A percentile compares a stretch with the other conserved stretches of the same genome.
Conservation (phyloP, 1,140 invertebrate species). For the Aphelinus atriplicis region DNA sequence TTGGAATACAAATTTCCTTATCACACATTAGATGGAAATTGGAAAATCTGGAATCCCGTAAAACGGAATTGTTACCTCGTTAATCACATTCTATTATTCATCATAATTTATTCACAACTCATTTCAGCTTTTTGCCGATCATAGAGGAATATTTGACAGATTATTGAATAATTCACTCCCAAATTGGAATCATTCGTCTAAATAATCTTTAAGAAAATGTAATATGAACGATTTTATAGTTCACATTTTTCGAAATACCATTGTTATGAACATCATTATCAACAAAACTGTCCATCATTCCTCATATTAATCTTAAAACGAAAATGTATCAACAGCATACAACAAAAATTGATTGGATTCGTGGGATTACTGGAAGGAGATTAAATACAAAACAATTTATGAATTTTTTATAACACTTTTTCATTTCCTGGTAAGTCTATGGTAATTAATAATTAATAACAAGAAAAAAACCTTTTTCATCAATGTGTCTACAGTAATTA, state of each 20-base stretch:
- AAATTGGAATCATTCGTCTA: neutral
- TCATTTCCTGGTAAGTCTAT: conserved; percentile 64
- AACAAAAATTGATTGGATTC: neutral
- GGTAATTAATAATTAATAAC: conserved; percentile 65
- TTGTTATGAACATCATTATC: neutral
- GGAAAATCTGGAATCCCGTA: no score
- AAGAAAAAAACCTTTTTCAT: conserved; percentile 65
- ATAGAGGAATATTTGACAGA: no score
- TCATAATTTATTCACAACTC: no score
- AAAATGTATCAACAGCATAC: neutral
- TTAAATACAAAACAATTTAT: conserved; percentile 55
- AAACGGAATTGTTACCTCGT: no score
- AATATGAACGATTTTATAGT: neutral
- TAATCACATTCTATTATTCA: no score
- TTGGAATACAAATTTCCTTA: no score
- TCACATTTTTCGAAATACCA: neutral
- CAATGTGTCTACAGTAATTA: conserved; percentile 67
- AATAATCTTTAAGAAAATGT: conserved; percentile 2
- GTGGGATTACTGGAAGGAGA: conserved; percentile 2
- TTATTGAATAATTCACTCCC: no score
- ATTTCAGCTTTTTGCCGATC: no score
- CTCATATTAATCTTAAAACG: neutral
- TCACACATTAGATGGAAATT: no score
- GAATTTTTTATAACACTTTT: conserved; percentile 64
- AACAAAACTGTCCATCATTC: conserved; percentile 13